Evolutionary conservation across 2,113 vertebrate genomes (phyloP).

Genomic region (Entomyzon cyanotis): DNA sequence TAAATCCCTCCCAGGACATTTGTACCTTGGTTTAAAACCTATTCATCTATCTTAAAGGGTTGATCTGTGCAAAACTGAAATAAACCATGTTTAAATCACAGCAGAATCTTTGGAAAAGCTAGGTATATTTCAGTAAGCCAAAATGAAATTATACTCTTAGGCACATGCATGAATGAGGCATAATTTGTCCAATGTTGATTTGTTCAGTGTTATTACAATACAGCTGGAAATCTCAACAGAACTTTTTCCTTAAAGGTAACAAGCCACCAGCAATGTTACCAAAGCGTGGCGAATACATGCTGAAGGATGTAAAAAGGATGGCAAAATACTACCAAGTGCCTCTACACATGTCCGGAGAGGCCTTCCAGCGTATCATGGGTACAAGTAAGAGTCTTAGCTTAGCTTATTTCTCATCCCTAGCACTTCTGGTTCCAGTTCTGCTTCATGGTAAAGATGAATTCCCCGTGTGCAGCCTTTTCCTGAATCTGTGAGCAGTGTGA

Average conservation of each 20-base stretch:
- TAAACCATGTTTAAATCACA: background rate
- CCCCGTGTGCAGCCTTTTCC: background rate
- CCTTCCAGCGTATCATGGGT: constrained; percentile 66
- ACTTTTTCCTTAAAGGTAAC: constrained; percentile 77
- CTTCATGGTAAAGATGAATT: background rate
- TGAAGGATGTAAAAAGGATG: constrained; percentile 73
- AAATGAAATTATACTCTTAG: background rate
- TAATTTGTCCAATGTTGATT: background rate
- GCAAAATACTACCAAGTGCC: constrained; percentile 79
- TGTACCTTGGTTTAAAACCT: background rate
- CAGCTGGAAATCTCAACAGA: background rate
- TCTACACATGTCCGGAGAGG: constrained; percentile 39
- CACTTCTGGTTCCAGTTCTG: background rate
- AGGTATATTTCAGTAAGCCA: background rate
- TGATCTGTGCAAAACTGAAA: background rate
- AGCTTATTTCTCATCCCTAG: background rate
- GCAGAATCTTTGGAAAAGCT: background rate
- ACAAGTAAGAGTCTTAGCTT: constrained; percentile 75
- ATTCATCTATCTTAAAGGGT: background rate
- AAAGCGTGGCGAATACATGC: constrained; percentile 80
- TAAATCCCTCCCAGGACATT: background rate
- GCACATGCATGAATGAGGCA: background rate
- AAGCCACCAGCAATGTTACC: constrained; percentile 80
- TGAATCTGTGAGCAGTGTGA: background rate
- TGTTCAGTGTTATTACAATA: background rate